Percentiles rank a stretch among this genome's conserved stretches.
phyloP scores from a whole-genome alignment of 2,888 invertebrate species.

The Hypsopygia costalis region DNA sequence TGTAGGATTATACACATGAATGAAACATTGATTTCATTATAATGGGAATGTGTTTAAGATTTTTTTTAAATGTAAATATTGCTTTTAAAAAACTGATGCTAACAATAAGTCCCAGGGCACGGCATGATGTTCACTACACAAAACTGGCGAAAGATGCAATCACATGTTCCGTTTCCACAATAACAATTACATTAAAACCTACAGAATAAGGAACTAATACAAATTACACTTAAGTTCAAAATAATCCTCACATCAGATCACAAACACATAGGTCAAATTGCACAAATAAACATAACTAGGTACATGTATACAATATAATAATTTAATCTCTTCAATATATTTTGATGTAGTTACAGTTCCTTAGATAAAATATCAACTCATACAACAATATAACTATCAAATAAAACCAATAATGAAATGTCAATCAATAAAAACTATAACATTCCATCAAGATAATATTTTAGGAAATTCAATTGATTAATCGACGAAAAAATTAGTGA shows the following conservation, averaged over 20 bases:
- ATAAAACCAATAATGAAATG: slow-evolving; percentile 67
- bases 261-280: slow-evolving; percentile 72
- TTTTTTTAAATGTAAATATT: slow-evolving; percentile 42
- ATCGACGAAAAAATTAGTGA: slow-evolving; percentile 34
- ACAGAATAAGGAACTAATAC: slow-evolving; percentile 77
- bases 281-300: slow-evolving; percentile 69
- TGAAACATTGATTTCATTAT: slow-evolving; percentile 31
- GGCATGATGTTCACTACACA: slow-evolving; percentile 26
- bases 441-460: slow-evolving; percentile 51
- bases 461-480: slow-evolving; percentile 40
- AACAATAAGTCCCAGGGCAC: slow-evolving; percentile 54
- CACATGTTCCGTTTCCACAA: slow-evolving; percentile 33
- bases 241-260: slow-evolving; percentile 74
- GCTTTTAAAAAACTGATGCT: slow-evolving; percentile 65
- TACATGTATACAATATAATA: slow-evolving; percentile 67
- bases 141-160: slow-evolving; percentile 31
- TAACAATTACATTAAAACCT: slow-evolving; percentile 59
- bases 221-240: slow-evolving; percentile 69
- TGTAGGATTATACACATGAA: slow-evolving; percentile 22
- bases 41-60: slow-evolving; percentile 44
- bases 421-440: slow-evolving; percentile 64
- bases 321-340: slow-evolving; percentile 70
- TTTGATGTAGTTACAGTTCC: slow-evolving; percentile 53
- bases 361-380: slow-evolving; percentile 75
- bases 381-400: slow-evolving; percentile 60